phyloP scores from a whole-genome alignment of 1,140 invertebrate genomes.

The Sarcophaga peregrina region DNA sequence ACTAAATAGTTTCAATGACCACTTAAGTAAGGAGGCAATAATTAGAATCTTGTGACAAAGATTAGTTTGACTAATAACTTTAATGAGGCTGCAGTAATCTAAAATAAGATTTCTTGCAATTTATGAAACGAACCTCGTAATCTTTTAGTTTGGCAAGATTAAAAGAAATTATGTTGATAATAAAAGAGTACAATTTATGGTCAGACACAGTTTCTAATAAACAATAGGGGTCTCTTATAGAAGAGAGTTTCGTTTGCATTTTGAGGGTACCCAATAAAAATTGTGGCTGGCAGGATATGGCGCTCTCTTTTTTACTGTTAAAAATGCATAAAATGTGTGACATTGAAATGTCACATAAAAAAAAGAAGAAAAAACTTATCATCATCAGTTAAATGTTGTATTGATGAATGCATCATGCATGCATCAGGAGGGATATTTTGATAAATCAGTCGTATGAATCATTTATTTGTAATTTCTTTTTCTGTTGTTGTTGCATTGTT shows the following conservation, averaged over 20 bases:
- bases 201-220: neutral
- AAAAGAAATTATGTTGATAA: too few species aligned
- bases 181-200: too few species aligned
- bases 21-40: too few species aligned
- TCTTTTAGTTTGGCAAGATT: too few species aligned
- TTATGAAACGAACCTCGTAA: too few species aligned
- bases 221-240: constrained; percentile 4
- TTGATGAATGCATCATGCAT: neutral
- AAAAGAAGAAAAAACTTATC: too few species aligned
- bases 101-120: too few species aligned
- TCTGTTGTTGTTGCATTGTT: neutral
- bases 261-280: neutral
- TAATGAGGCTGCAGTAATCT: too few species aligned
- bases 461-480: too few species aligned
- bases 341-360: constrained; percentile 20
- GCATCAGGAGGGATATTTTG: neutral
- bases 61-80: too few species aligned
- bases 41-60: too few species aligned
- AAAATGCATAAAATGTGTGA: neutral
- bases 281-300: constrained; percentile 1
- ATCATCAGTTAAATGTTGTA: neutral
- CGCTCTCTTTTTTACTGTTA: neutral
- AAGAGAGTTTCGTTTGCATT: neutral
- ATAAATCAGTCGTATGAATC: neutral
- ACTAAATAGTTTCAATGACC: too few species aligned